Evolutionary conservation across 2,797 vertebrate genomes (phyloP), one percentile per base, ranked within the genome.

Genomic region (Amblyraja radiata): DNA sequence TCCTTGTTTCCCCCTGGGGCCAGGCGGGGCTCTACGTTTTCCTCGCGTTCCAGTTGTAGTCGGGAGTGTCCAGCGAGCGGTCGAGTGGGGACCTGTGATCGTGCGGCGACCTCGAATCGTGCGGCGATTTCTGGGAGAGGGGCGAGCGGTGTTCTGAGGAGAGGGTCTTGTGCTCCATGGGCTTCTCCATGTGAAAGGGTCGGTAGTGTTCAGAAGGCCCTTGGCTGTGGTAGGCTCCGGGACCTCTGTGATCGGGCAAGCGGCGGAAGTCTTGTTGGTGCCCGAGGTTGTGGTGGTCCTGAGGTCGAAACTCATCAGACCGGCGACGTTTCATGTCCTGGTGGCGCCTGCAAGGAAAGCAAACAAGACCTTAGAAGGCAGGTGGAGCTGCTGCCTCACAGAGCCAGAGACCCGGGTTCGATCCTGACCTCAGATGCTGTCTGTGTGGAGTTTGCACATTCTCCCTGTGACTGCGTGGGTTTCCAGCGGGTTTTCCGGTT

Each of bases 21-120:
- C 1, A 2, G 39, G 39, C 39, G 36, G 28, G 90, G 96, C 93
- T 95, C 94, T 94, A 99, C 93, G 97, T 97, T 95, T 99, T 99
- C 95, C 98, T 97, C 93, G 96, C 96, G 95, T 97, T 99, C 98
- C 99, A 99, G 96, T 96, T 98, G n/a, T 98, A 97, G 90, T 99
- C 99, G 28, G 96, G 96, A 90, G 97, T 95, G 93, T 96, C 98
- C 93, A 94, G 94, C 0, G 98, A 97, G 93, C 98, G 97, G 95
- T 99, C 98, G 14, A 96, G 95, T 0, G 98, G 98, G 13, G 99
- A 98, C 94, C 97, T 97, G 68, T 96, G 96, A 94, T 96, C 96
- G 0, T 96, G 95, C 93, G 96, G 96, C 0, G 97, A 97, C 94
- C 97, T 97, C 13, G 97, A 96, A 93, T 99, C 98, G 0, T 98